Conservation (phyloP, 2,113 vertebrate genomes). For the Rhea americana region DNA sequence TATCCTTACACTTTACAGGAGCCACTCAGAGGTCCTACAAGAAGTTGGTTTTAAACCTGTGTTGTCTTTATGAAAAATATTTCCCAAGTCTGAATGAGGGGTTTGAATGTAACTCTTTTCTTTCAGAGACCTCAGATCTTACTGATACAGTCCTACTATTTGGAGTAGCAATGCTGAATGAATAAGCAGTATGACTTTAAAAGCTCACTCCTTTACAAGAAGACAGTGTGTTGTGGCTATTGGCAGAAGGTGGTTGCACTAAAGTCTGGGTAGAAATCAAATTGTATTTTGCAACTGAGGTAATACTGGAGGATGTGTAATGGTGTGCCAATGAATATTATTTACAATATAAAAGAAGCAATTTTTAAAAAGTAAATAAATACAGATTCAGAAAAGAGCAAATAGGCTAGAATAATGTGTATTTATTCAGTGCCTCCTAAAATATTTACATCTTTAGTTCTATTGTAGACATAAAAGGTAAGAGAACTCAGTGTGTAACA, state of each 20-base stretch:
- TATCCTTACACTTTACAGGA: not conserved
- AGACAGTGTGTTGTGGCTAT: not conserved
- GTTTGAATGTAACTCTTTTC: constrained; percentile 11
- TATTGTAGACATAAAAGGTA: not conserved
- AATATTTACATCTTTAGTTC: constrained; percentile 4
- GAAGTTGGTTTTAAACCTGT: not conserved
- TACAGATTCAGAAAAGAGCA: not conserved
- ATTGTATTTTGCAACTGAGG: not conserved
- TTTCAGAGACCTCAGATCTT: constrained; percentile 4
- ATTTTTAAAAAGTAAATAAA: not conserved
- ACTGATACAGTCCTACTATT: not conserved
- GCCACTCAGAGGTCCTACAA: not conserved
- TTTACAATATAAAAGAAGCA: not conserved
- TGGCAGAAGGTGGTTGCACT: not conserved
- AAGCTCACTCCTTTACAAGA: constrained; percentile 8
- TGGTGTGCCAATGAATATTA: not conserved
- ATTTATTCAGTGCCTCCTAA: constrained; percentile 6
- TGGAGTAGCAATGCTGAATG: not conserved
- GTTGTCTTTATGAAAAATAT: constrained; percentile 1
- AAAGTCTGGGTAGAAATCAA: not conserved
- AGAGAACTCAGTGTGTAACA: not conserved
- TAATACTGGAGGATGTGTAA: not conserved
- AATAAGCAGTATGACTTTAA: not conserved
- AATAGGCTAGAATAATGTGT: not conserved
- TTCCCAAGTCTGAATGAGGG: not conserved